These are phyloP conservation scores for Drosophila parthenogenetica DNA, from an alignment of 2,888 invertebrate genomes.

Conservation along the genomic window DNA sequence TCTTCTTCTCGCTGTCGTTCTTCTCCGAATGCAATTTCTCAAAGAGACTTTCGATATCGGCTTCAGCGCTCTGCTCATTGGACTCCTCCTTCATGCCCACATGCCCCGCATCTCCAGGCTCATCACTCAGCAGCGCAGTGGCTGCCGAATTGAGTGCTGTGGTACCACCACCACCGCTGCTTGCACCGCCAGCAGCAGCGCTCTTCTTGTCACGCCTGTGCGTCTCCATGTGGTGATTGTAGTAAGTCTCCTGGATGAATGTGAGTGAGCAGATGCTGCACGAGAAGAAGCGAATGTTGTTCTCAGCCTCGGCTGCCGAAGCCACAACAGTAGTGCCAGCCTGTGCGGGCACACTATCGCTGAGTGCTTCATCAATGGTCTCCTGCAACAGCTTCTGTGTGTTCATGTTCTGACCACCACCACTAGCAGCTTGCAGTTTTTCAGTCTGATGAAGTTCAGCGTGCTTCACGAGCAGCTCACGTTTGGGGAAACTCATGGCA, in stretches of 20 bases:
- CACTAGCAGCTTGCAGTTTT: slow-evolving; percentile 50
- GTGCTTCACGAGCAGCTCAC: slow-evolving; percentile 84
- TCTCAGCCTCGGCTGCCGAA: slow-evolving; percentile 73
- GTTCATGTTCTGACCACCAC: slow-evolving; percentile 69
- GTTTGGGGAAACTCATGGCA: slow-evolving; percentile 84
- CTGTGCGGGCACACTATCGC: slow-evolving; percentile 77
- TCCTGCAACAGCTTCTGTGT: slow-evolving; percentile 85
- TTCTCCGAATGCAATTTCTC: slow-evolving; percentile 86
- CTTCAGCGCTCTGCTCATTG: slow-evolving; percentile 76
- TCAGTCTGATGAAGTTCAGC: slow-evolving; percentile 84
- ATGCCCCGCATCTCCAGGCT: slow-evolving; percentile 51
- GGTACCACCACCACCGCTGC: slow-evolving; percentile 45
- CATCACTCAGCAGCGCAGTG: slow-evolving; percentile 79
- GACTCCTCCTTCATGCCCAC: slow-evolving; percentile 47
- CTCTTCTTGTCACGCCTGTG: slow-evolving; percentile 83
- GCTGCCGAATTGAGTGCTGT: slow-evolving; percentile 75
- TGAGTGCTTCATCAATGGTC: slow-evolving; percentile 85
- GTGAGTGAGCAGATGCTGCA: slow-evolving; percentile 85
- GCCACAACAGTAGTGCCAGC: slow-evolving; percentile 77
- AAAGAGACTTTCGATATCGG: slow-evolving; percentile 85
- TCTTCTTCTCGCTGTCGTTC: slow-evolving; percentile 74
- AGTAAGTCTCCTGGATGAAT: slow-evolving; percentile 85
- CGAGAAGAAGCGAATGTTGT: slow-evolving; percentile 85
- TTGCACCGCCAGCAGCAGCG: slow-evolving; percentile 40
- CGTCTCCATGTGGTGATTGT: slow-evolving; percentile 85